phyloP scores from a whole-genome alignment of 2,797 vertebrate species.

The Rhyacichthys aspro region DNA sequence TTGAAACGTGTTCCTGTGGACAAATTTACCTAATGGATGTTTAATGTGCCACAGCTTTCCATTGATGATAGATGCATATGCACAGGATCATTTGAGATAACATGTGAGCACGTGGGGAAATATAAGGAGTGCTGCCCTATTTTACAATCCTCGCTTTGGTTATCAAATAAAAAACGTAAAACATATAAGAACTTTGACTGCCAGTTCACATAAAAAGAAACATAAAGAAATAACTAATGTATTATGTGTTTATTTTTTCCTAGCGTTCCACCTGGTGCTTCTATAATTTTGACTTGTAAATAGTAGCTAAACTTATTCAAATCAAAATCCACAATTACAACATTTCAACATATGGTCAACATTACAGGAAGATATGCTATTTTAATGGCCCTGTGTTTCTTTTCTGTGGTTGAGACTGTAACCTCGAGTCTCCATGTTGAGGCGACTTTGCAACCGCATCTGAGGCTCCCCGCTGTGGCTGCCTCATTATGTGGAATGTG shows the following conservation, averaged over 20 bases:
- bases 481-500: constrained; percentile 64
- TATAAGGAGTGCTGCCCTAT: constrained; percentile 46
- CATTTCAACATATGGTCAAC: constrained; percentile 36
- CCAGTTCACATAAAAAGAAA: too few relatives aligned
- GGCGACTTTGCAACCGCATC: constrained; percentile 54
- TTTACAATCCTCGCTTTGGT: constrained; percentile 54
- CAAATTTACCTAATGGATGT: constrained; percentile 74
- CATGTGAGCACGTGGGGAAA: constrained; percentile 39
- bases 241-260: too few relatives aligned
- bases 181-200: too few relatives aligned
- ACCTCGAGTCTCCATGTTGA: constrained; percentile 36
- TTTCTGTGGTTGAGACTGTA: constrained; percentile 51
- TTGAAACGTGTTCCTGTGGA: constrained; percentile 59
- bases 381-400: constrained; percentile 40
- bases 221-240: too few relatives aligned
- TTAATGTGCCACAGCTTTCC: constrained; percentile 67
- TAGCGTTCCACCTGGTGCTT: too few relatives aligned
- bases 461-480: constrained; percentile 54
- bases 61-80: constrained; percentile 63
- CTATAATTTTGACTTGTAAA: neutral
- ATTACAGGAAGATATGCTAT: constrained; percentile 24
- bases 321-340: constrained; percentile 21
- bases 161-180: too few relatives aligned
- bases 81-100: constrained; percentile 46
- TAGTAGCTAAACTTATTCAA: neutral